Conservation (phyloP, 2,888 invertebrate genomes). For the Tortricodes alternella region DNA sequence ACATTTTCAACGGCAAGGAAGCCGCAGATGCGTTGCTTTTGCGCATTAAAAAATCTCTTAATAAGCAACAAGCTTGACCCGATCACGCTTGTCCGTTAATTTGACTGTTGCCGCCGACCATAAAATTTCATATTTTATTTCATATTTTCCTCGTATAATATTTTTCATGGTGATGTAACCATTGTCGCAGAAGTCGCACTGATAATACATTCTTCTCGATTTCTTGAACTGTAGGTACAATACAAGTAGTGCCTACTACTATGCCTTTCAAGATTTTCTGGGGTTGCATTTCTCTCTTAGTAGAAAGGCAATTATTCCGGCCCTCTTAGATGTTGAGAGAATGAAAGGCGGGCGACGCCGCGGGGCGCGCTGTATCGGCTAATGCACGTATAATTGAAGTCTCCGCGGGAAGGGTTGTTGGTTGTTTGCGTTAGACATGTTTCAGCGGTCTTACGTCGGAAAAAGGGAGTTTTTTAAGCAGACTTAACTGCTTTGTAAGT, state of each 20-base stretch:
- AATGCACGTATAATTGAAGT: conserved; percentile 22
- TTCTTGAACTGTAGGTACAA: too few relatives aligned
- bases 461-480: too few relatives aligned
- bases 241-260: too few relatives aligned
- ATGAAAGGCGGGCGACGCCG: conserved; percentile 1
- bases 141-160: too few relatives aligned
- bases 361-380: conserved; percentile 11
- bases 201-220: too few relatives aligned
- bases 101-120: neutral
- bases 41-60: neutral
- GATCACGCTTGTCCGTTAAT: neutral
- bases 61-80: neutral
- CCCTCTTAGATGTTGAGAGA: neutral
- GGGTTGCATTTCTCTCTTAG: neutral
- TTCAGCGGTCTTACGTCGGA: neutral
- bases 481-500: too few relatives aligned
- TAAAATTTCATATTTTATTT: too few relatives aligned
- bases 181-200: too few relatives aligned
- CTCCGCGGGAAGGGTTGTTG: conserved; percentile 11
- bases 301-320: conserved; percentile 13
- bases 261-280: too few relatives aligned
- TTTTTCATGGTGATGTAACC: too few relatives aligned
- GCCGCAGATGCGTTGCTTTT: too few relatives aligned
- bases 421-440: conserved; percentile 7
- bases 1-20: too few relatives aligned